Conservation (phyloP, 2,113 vertebrate species). For the Willisornis vidua region DNA sequence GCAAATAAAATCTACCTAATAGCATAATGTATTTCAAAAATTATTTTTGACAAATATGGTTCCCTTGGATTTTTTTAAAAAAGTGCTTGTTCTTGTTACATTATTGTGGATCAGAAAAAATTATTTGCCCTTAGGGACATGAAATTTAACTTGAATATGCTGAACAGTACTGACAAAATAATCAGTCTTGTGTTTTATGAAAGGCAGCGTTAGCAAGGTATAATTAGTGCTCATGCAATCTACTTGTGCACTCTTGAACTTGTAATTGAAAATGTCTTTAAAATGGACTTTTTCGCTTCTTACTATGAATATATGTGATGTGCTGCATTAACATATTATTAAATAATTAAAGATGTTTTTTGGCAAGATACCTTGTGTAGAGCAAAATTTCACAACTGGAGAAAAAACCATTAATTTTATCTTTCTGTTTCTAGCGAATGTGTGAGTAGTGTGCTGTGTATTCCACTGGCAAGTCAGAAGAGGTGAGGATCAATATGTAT, state of each 20-base stretch:
- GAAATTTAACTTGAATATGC: background rate
- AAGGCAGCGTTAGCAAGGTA: background rate
- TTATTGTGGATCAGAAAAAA: background rate
- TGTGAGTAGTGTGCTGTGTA: conserved; percentile 89
- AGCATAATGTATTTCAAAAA: background rate
- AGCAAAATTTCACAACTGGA: background rate
- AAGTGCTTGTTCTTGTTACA: background rate
- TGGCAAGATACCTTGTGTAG: background rate
- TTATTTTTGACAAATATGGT: background rate
- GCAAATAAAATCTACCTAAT: background rate
- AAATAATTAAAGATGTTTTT: background rate
- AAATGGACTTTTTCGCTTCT: background rate
- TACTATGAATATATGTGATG: background rate
- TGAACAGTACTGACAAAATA: background rate
- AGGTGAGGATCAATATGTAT: conserved; percentile 77
- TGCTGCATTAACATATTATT: background rate
- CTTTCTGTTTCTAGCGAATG: conserved; percentile 81
- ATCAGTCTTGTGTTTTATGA: background rate
- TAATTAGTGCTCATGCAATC: background rate
- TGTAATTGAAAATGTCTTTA: background rate
- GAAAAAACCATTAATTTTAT: background rate
- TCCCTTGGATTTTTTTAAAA: background rate
- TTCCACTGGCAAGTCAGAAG: conserved; percentile 96
- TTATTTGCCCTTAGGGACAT: background rate
- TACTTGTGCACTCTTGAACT: background rate